Evolutionary conservation across 2,113 vertebrate genomes (phyloP).

Genomic region (Scomber colias): DNA sequence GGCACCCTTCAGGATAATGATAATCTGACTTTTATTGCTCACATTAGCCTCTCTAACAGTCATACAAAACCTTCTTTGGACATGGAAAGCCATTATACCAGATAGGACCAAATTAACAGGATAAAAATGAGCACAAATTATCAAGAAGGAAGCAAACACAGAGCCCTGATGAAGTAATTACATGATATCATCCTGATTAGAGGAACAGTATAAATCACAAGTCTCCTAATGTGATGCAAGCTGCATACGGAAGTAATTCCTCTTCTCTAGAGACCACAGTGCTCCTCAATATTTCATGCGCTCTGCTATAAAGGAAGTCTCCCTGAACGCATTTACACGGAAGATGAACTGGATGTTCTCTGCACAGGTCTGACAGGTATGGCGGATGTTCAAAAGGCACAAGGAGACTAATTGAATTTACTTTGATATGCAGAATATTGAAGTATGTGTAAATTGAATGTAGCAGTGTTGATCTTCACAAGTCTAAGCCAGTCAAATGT

Average conservation of each 20-base stretch:
- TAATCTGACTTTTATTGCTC: not conserved
- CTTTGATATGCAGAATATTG: not conserved
- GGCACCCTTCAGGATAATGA: not conserved
- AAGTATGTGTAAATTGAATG: not conserved
- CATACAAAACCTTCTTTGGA: slow-evolving; percentile 1
- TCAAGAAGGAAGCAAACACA: not conserved
- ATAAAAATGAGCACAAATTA: slow-evolving; percentile 9
- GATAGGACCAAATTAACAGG: slow-evolving; percentile 15
- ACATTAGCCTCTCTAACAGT: not conserved
- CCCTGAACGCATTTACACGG: slow-evolving; percentile 20
- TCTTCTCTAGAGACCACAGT: slow-evolving; percentile 14
- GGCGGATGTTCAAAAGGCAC: slow-evolving; percentile 2
- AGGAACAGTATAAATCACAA: slow-evolving; percentile 22
- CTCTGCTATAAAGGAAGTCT: slow-evolving; percentile 52
- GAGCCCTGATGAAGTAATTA: slow-evolving; percentile 4
- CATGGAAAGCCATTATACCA: not conserved
- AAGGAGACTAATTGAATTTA: not conserved
- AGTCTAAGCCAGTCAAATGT: not conserved
- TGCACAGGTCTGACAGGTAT: not conserved
- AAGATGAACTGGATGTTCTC: slow-evolving; percentile 25
- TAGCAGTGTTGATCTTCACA: not conserved
- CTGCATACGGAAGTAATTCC: slow-evolving; percentile 50
- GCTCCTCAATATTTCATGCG: slow-evolving; percentile 69
- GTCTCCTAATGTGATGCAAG: slow-evolving; percentile 47
- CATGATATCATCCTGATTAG: slow-evolving; percentile 19